Base-by-base conservation (phyloP, 2,797 vertebrate genomes). In the Poeciliopsis infans region DNA sequence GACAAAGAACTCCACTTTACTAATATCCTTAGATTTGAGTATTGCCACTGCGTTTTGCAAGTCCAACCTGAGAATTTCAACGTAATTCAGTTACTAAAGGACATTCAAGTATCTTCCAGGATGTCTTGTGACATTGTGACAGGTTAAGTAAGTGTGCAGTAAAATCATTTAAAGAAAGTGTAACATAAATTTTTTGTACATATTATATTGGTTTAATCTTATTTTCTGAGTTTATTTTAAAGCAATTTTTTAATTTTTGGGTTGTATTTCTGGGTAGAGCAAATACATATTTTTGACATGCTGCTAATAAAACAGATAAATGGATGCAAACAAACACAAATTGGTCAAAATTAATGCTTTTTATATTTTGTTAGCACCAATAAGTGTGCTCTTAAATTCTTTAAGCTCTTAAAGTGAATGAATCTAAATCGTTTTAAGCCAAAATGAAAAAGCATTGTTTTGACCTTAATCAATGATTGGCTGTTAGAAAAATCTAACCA, bases 251-350 rank as follows among this genome's bases (percentile, higher is more conserved):
- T 53, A 3, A 55, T 28, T 53, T 45, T 61, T 20, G 15, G 55
- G 55, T 45, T 75, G 41, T 96, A 96, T 97, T 97, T 97, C 94
- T 96, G 96, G 96, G 95, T 94, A 96, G 94, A 96, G 94, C 92
- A 94, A 96, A 93, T 51, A 0, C 57, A 68, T 15, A 23, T 68
- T 75, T 73, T 81, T 41, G 78, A 53, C 82, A 93, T 89, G 79
- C 55, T 74, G 72, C 23, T 79, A 25, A 57, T 70, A 57, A 74
- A 76, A 75, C 18, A 70, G n/a, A 57, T 74, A 72, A 15, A 72
- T 18, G 69, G 72, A 86, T 85, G 39, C 47, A 51, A 81, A 59
- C 0, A 41, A 0, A 75, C n/a, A 78, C 69, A 69, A 76, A 74
- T 31, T 76, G 47, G 81, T 87, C 87, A 90, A 90, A 92, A 84